Conservation (phyloP, 1,140 invertebrate genomes). For the Physella acuta region DNA sequence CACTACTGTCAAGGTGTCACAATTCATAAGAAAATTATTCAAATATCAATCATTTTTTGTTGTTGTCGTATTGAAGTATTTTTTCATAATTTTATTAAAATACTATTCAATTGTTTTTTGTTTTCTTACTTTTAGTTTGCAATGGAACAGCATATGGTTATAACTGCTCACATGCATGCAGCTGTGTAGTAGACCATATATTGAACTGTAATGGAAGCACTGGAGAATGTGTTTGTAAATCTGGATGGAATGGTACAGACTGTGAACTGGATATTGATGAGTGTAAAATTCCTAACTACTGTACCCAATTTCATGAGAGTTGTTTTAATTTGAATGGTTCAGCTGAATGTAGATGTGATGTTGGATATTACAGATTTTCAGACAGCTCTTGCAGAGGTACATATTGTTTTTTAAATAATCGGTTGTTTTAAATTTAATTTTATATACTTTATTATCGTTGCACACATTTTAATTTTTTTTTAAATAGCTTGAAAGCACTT, state of each 20-base stretch:
- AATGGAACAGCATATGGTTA: constrained; percentile 15
- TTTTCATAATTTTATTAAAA: neutral
- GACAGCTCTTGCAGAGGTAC: too few species aligned
- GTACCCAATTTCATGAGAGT: constrained; percentile 63
- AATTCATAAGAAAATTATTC: too few species aligned
- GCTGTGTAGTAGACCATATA: constrained; percentile 11
- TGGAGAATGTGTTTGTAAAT: constrained; percentile 28
- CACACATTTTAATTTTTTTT: too few species aligned
- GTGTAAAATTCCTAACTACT: constrained; percentile 71
- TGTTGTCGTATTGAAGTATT: constrained; percentile 9
- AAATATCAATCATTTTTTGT: too few species aligned
- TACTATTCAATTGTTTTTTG: neutral
- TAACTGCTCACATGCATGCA: constrained; percentile 19
- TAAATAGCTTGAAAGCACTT: too few species aligned
- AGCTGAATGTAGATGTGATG: constrained; percentile 8
- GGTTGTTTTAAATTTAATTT: too few species aligned
- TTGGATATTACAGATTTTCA: neutral
- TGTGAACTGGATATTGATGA: constrained; percentile 30
- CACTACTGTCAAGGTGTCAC: too few species aligned
- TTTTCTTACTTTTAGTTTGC: constrained; percentile 2
- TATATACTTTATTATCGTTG: too few species aligned
- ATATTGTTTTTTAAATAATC: too few species aligned
- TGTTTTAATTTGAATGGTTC: constrained; percentile 69
- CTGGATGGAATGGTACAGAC: constrained; percentile 26
- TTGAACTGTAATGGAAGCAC: constrained; percentile 16